These are phyloP conservation scores for Numenius phaeopus DNA, from an alignment of 2,797 vertebrate species.

Conservation along the genomic window DNA sequence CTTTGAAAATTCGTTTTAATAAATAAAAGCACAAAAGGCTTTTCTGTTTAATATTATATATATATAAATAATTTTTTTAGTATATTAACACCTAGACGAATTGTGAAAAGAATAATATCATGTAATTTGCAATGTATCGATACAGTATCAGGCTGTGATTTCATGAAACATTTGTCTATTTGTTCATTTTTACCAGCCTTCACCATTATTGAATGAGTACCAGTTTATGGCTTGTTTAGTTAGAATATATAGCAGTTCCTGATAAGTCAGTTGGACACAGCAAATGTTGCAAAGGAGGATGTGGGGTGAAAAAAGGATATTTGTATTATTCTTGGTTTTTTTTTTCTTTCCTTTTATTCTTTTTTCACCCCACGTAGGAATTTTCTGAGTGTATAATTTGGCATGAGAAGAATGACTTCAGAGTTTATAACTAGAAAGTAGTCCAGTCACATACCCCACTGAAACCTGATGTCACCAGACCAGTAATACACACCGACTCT, in stretches of 20 bases:
- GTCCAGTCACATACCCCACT: background rate
- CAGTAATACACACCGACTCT: background rate
- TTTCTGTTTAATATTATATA: background rate
- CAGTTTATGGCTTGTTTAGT: background rate
- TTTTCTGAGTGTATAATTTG: background rate
- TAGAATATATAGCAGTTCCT: background rate
- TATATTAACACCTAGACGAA: background rate
- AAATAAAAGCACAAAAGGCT: constrained; percentile 6
- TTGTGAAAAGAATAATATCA: background rate
- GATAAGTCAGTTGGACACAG: background rate
- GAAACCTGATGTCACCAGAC: background rate
- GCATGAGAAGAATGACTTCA: background rate
- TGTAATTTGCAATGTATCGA: background rate
- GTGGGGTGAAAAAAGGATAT: background rate
- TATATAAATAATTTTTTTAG: background rate
- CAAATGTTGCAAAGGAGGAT: background rate
- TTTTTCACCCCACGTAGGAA: background rate
- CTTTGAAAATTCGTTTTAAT: constrained; percentile 34
- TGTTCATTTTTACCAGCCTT: background rate
- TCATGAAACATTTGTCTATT: background rate
- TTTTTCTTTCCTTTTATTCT: no score
- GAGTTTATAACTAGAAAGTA: background rate
- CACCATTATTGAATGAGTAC: background rate
- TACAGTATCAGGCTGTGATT: background rate
- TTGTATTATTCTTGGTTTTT: background rate